Evolutionary conservation across 2,113 vertebrate genomes (phyloP), one percentile per base, ranked within the genome.

Genomic region (Pluvianellus socialis): DNA sequence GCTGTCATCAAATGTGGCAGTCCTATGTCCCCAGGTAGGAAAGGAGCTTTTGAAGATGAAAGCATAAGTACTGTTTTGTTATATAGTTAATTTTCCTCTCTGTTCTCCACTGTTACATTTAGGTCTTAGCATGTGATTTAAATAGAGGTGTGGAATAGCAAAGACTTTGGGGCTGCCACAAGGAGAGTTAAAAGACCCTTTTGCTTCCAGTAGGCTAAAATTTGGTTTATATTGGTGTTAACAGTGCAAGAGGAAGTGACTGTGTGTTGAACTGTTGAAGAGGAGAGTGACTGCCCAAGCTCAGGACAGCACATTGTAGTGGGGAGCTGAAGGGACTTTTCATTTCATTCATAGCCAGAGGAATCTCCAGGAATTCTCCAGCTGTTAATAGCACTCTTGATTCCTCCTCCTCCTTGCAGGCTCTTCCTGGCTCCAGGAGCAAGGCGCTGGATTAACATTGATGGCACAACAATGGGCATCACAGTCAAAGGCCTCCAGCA

Each of bases 371-470:
- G 67, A 73, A n/a, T 84, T 79, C 73, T 82, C 26, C 70, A 13
- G 40, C 2, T 79, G 49, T 62, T 94, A 74, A 90, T 47, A 58
- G 44, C 70, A 18, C 38, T 81, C 47, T 18, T 79, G 92, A 32
- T 91, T 70, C 33, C 83, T 95, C 42, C 85, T 95, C 42, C 85
- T 70, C 47, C 63, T 92, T 70, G 26, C 94, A 99, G 99, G 95
- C 98, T 99, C 0, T 99, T 99, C 97, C 98, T 99, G 98, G 99
- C 99, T 16, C 99, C 99, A 0, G 99, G 99, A 9, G 99, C 99
- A 0, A 98, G 99, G 21, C 99, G 99, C 8, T 99, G 99, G 99
- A 99, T 99, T 93, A 99, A 99, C 98, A 99, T 99, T 7, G 99
- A 99, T 7, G 99, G 99, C 38, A 99, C 99, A 88, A 99, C 99